Evolutionary conservation across 2,888 invertebrate species (phyloP), one percentile per base, ranked within the genome.

Genomic region (Falcaria lacertinaria): DNA sequence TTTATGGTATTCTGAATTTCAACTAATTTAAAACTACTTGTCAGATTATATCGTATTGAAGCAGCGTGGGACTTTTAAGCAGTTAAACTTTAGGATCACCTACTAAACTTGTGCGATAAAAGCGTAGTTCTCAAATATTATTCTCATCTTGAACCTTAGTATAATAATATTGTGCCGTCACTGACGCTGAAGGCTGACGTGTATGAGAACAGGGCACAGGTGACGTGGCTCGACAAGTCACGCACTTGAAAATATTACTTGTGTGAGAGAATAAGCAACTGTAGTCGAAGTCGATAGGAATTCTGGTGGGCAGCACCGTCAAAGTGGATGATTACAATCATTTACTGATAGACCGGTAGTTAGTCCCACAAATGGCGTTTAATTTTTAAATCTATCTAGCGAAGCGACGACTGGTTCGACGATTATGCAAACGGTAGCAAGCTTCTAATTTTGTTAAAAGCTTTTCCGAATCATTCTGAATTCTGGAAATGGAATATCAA

Each of bases 171-270:
- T 22, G 37, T 3, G 14, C 13, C 2, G 11, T 28, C 1, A 22
- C 37, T 37, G 37, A 37, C 22, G 36, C 22, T 61, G 57, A n/a
- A n/a, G 52, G 48, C 48, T 57, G 58, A 55, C 59, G 58, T 59
- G 60, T 49, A 50, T 44, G 40, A 28, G 17, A 2, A n/a, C n/a
- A n/a, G 16, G 16, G 19, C 22, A 14, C 6, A 13, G 22, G 52
- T 69, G 67, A 69, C 70, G 74, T 71, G 72, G 69, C 60, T 72
- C 74, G 69, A 67, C 71, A 64, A 77, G 80, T 80, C 75, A 79
- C 76, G 75, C 75, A 77, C 76, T 77, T 56, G 53, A 67, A 66
- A 70, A 67, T 60, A 62, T 60, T 57, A 54, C 50, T 49, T 54
- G 53, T 69, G 69, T 77, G 77, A 67, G 72, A 76, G 70, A 68